Percentiles rank a stretch among this genome's conserved stretches.
phyloP scores from a whole-genome alignment of 2,888 invertebrate genomes.

The Steromphala cineraria region DNA sequence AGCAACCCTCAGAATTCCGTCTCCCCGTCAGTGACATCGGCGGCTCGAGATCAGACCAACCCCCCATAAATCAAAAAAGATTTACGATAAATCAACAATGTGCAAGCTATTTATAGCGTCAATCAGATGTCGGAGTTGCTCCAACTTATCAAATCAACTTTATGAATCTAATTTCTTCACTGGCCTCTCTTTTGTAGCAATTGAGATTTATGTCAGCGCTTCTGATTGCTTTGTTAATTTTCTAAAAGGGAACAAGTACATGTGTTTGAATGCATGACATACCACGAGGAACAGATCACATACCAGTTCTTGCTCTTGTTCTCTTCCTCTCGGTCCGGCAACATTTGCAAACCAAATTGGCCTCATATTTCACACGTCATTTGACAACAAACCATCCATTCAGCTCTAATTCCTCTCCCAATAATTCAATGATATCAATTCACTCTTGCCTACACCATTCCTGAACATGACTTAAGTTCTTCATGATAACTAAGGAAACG shows the following conservation, averaged over 20 bases:
- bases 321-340: too few species aligned
- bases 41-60: neutral
- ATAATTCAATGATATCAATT: too few species aligned
- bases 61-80: neutral
- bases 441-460: too few species aligned
- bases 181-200: neutral
- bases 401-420: too few species aligned
- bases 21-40: neutral
- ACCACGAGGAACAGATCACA: neutral
- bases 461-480: too few species aligned
- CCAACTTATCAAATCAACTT: neutral
- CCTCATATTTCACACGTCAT: neutral
- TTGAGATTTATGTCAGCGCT: neutral
- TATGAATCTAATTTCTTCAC: neutral
- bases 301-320: too few species aligned
- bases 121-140: neutral
- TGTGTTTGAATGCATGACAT: neutral
- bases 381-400: neutral
- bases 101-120: neutral
- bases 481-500: too few species aligned
- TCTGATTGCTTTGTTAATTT: neutral
- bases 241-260: neutral
- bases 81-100: conserved; percentile 14
- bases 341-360: conserved; percentile 1
- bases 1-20: neutral